Evolutionary conservation across 2,888 invertebrate genomes (phyloP).

Genomic region (Tetranychus piercei): DNA sequence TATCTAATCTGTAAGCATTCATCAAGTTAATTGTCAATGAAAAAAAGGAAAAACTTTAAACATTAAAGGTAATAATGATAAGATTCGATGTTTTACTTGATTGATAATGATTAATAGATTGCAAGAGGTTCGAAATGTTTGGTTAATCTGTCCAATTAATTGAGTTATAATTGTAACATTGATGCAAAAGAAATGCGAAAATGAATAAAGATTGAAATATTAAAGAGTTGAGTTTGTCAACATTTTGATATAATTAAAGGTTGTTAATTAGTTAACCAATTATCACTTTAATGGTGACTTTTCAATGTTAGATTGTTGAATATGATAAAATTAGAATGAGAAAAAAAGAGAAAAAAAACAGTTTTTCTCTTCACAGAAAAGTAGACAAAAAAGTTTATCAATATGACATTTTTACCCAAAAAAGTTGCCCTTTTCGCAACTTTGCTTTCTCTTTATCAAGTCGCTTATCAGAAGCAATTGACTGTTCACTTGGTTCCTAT

Average conservation of each 20-base stretch:
- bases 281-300: background rate
- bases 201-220: background rate
- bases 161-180: background rate
- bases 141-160: background rate
- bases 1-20: background rate
- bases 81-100: background rate
- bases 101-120: background rate
- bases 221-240: no score
- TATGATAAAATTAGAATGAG: background rate
- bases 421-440: background rate
- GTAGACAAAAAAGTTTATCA: background rate
- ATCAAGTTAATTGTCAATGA: no score
- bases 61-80: background rate
- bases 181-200: background rate
- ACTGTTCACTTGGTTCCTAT: no score
- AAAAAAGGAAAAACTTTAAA: no score
- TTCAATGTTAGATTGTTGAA: background rate
- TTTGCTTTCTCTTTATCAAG: no score
- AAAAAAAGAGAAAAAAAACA: background rate
- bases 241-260: no score
- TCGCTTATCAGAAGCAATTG: no score
- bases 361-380: background rate
- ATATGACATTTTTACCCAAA: background rate
- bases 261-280: background rate
- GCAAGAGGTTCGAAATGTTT: no score